These are phyloP conservation scores for Notocelia uddmanniana DNA, from an alignment of 2,888 invertebrate genomes.

Conservation along the genomic window DNA sequence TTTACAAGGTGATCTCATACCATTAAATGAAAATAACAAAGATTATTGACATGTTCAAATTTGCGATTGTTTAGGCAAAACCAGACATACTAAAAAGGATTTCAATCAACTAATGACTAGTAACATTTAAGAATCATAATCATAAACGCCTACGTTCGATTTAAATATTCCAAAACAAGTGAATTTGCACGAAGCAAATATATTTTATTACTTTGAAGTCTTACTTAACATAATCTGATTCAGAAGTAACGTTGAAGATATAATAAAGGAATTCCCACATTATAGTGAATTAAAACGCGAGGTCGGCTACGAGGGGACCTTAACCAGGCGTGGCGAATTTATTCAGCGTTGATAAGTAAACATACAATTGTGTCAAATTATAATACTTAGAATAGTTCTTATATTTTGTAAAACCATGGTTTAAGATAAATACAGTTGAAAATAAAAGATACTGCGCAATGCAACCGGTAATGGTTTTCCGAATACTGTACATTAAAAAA, in stretches of 20 bases:
- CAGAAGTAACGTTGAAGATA: slow-evolving; percentile 64
- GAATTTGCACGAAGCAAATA: slow-evolving; percentile 61
- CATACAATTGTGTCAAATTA: slow-evolving; percentile 31
- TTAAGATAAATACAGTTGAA: not conserved
- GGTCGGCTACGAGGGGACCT: slow-evolving; percentile 56
- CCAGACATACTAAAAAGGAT: slow-evolving; percentile 29
- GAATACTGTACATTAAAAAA: not conserved
- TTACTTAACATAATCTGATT: slow-evolving; percentile 71
- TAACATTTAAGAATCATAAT: slow-evolving; percentile 23
- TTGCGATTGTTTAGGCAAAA: slow-evolving; percentile 35
- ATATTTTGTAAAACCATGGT: slow-evolving; percentile 2
- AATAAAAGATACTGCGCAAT: slow-evolving; percentile 8
- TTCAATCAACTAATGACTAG: slow-evolving; percentile 26
- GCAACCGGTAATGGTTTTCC: not conserved
- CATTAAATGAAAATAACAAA: slow-evolving; percentile 49
- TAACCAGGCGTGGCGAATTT: slow-evolving; percentile 44
- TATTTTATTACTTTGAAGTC: slow-evolving; percentile 57
- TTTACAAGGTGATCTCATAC: slow-evolving; percentile 70
- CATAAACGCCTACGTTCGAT: slow-evolving; percentile 32
- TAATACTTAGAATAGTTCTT: slow-evolving; percentile 11
- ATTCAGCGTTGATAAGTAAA: slow-evolving; percentile 33
- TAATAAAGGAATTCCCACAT: slow-evolving; percentile 74
- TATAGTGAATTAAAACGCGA: slow-evolving; percentile 74
- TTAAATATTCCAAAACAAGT: slow-evolving; percentile 48
- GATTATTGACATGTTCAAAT: slow-evolving; percentile 49